Evolutionary conservation across 2,888 invertebrate species (phyloP).

Genomic region (Synanthedon formicaeformis): DNA sequence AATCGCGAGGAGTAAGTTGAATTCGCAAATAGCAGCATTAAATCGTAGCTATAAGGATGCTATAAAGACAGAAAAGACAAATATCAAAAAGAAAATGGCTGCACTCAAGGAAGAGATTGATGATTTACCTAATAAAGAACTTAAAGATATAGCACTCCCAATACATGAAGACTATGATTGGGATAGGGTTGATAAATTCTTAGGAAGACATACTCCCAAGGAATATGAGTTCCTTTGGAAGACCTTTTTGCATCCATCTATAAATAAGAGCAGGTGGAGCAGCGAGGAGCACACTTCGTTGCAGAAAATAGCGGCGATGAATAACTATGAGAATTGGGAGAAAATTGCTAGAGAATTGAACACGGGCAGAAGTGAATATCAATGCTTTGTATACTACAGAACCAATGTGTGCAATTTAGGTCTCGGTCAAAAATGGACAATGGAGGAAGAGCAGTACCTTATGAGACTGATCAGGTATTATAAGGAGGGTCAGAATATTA

Average conservation of each 20-base stretch:
- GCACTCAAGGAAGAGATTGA: slow-evolving; percentile 13
- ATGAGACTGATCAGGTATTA: slow-evolving; percentile 71
- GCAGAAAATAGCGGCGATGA: slow-evolving; percentile 26
- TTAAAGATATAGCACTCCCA: slow-evolving; percentile 38
- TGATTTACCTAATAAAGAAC: slow-evolving; percentile 12
- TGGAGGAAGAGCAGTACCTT: slow-evolving; percentile 77
- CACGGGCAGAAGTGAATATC: slow-evolving; percentile 74
- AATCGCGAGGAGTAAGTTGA: slow-evolving; percentile 22
- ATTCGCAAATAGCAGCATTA: slow-evolving; percentile 24
- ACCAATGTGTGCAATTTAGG: slow-evolving; percentile 48
- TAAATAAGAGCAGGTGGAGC: slow-evolving; percentile 65
- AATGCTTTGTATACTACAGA: slow-evolving; percentile 76
- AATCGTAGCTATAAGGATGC: slow-evolving; percentile 10
- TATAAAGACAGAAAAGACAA: slow-evolving; percentile 7
- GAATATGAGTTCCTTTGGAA: slow-evolving; percentile 81
- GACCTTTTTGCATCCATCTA: slow-evolving; percentile 75
- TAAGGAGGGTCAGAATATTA: slow-evolving; percentile 75
- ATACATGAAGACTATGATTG: slow-evolving; percentile 68
- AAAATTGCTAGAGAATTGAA: slow-evolving; percentile 68
- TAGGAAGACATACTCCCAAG: slow-evolving; percentile 70
- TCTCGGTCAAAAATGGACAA: slow-evolving; percentile 70
- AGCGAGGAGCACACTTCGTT: slow-evolving; percentile 32
- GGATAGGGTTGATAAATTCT: slow-evolving; percentile 58
- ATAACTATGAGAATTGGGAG: slow-evolving; percentile 75
- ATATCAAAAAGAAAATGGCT: slow-evolving; percentile 17